These are phyloP conservation scores for Sialis fuliginosa DNA, from an alignment of 2,888 invertebrate genomes.

Conservation along the genomic window DNA sequence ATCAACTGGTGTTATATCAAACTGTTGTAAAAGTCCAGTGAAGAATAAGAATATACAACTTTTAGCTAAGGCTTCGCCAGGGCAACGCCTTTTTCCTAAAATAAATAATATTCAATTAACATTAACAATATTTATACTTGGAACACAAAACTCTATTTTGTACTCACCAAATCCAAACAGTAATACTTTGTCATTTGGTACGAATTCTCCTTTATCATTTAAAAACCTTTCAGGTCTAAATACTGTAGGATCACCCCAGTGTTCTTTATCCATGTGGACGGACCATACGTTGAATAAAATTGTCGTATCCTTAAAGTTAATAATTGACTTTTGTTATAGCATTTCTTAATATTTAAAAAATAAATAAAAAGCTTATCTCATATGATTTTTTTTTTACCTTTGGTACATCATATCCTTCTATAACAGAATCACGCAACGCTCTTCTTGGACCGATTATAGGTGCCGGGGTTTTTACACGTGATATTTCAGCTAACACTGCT, in stretches of 20 bases:
- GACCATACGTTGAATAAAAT: conserved; percentile 23
- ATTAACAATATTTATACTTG: neutral
- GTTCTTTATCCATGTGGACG: conserved; percentile 33
- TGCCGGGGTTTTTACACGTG: neutral
- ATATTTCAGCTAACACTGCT: conserved; percentile 31
- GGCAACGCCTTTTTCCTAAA: conserved; percentile 42
- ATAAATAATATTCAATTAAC: conserved; percentile 6
- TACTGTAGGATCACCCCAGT: conserved; percentile 40
- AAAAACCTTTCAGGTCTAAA: conserved; percentile 50
- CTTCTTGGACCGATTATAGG: conserved; percentile 1
- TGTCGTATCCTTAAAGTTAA: conserved; percentile 18
- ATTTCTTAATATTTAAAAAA: neutral
- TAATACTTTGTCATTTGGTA: conserved; percentile 17
- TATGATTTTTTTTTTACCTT: neutral
- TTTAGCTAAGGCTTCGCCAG: conserved; percentile 43
- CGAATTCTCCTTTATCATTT: conserved; percentile 19
- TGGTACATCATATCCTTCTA: conserved; percentile 30
- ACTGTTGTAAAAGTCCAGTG: conserved; percentile 37
- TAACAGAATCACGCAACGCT: conserved; percentile 26
- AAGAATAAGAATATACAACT: conserved; percentile 42
- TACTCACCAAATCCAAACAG: conserved; percentile 24
- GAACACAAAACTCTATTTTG: neutral
- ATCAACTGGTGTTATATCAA: conserved; percentile 25
- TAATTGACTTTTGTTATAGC: neutral
- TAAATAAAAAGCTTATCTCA: too few species aligned